A percentile compares a stretch with the other conserved stretches of the same genome.
Conservation (phyloP, 2,113 vertebrate genomes). For the Tylochromis polylepis region DNA sequence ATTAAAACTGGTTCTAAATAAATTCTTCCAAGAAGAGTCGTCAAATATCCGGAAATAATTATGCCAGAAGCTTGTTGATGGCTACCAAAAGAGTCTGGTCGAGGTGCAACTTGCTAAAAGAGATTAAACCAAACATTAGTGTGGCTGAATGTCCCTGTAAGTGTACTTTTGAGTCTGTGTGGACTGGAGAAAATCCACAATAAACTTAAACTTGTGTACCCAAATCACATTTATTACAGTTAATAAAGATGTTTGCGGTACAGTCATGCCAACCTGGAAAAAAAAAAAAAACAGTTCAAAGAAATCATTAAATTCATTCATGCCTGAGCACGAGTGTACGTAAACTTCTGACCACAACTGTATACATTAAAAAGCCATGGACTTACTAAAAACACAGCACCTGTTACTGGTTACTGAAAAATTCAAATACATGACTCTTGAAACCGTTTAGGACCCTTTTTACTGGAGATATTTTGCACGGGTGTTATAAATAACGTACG, state of each 20-base stretch:
- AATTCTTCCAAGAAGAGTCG: background rate
- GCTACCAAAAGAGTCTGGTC: background rate
- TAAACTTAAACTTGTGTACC: background rate
- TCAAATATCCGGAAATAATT: rapidly evolving
- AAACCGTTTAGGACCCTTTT: background rate
- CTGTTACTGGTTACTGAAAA: background rate
- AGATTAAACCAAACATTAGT: background rate
- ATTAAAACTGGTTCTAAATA: background rate
- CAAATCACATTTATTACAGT: background rate
- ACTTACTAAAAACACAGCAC: background rate
- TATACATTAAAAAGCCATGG: background rate
- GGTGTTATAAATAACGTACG: background rate
- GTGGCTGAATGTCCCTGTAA: background rate
- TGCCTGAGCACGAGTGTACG: rapidly evolving
- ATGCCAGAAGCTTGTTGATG: background rate
- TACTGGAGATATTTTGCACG: background rate
- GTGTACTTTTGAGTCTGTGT: background rate
- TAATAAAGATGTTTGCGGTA: rapidly evolving
- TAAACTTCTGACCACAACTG: background rate
- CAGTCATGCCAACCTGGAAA: background rate
- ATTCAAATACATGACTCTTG: background rate
- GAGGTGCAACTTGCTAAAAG: background rate
- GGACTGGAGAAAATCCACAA: background rate
- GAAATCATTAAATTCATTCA: background rate
- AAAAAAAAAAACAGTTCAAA: background rate